Evolutionary conservation across 2,113 vertebrate species (phyloP), one percentile per base, ranked within the genome.

Genomic region (Phaethon lepturus): DNA sequence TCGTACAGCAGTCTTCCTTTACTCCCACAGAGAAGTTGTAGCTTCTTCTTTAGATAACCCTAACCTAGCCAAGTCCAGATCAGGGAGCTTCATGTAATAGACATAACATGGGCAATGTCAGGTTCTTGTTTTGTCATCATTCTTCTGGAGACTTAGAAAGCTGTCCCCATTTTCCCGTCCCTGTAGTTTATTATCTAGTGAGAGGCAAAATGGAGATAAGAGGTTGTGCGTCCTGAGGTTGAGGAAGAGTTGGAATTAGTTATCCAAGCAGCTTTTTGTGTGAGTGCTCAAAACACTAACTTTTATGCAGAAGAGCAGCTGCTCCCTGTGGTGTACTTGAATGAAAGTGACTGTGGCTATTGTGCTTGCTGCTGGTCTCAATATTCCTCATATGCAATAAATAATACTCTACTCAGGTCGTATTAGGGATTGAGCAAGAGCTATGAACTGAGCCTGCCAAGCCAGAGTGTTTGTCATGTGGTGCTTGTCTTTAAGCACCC

Each of bases 311-410:
- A 63, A 89, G n/a, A 93, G 12, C 31, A 56, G 47, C 44, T 78
- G 31, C 52, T 96, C 55, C 60, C 56, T 93, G 68, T 72, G 50
- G 60, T 64, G 35, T 71, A 75, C 77, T 84, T 93, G 83, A 75
- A 74, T 44, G n/a, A 81, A 84, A 94, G 93, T 95, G 71, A 52
- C 91, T 86, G 75, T 84, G 64, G 50, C 75, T 91, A 10, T 81
- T 71, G 50, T 74, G 45, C 52, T 87, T 87, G 75, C 73, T 91
- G 69, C 80, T 78, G 56, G 56, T 74, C 64, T 96, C 93, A 67
- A 66, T 72, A 56, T 81, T 94, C 62, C 56, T 80, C 40, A 56
- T 60, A 56, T 58, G 75, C 63, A 80, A 77, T 87, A 87, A 91
- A 38, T 80, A 90, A n/a, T 76, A 47, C 26, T 73, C 83, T 84